phyloP scores from a whole-genome alignment of 2,797 vertebrate species.

The Enteromius anoplus region DNA sequence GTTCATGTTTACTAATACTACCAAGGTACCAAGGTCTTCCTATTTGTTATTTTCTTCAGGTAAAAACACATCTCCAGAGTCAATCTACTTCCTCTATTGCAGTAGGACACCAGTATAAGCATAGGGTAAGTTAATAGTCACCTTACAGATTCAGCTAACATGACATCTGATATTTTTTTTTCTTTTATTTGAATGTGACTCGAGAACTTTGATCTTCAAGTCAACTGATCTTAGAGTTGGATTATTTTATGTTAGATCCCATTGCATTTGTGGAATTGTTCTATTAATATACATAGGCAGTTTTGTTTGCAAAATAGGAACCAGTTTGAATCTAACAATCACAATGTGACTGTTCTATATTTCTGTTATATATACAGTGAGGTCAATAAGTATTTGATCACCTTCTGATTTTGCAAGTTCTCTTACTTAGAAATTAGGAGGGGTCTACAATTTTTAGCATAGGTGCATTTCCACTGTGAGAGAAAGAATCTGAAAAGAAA shows the following conservation, averaged over 20 bases:
- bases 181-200: not conserved
- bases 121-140: slow-evolving; percentile 73
- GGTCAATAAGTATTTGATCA: too few relatives aligned
- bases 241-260: not conserved
- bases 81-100: slow-evolving; percentile 85
- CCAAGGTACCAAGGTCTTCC: not conserved
- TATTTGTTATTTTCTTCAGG: slow-evolving; percentile 68
- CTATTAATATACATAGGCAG: not conserved
- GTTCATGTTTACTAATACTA: not conserved
- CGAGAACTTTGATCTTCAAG: not conserved
- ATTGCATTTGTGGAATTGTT: not conserved
- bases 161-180: not conserved
- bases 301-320: not conserved
- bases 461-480: too few relatives aligned
- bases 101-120: slow-evolving; percentile 87
- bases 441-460: too few relatives aligned
- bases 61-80: slow-evolving; percentile 89
- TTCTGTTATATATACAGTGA: not conserved
- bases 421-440: too few relatives aligned
- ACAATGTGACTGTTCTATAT: not conserved
- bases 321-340: not conserved
- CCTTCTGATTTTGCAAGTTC: too few relatives aligned
- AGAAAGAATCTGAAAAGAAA: too few relatives aligned
- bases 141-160: not conserved
- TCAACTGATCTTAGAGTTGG: not conserved